phyloP scores from a whole-genome alignment of 2,888 invertebrate species.

The Apamea sordens region DNA sequence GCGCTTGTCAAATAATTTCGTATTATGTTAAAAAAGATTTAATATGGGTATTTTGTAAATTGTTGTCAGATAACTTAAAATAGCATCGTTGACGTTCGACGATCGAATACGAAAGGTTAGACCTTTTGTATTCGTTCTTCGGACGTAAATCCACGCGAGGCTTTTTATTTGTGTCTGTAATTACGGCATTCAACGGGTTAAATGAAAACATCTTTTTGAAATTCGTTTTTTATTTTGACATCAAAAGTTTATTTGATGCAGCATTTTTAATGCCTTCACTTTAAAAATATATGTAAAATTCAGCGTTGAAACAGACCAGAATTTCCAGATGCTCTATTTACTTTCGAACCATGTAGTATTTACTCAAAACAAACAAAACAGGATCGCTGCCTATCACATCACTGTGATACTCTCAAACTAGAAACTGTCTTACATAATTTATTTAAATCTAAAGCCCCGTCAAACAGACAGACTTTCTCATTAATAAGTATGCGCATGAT shows the following conservation, averaged over 20 bases:
- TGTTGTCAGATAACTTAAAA: not conserved
- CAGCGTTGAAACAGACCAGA: not conserved
- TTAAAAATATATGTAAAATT: not conserved
- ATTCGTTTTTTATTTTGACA: not conserved
- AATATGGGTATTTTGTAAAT: not conserved
- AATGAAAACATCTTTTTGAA: not conserved
- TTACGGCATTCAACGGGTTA: too few relatives aligned
- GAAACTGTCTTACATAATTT: not conserved
- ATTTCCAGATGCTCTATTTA: not conserved
- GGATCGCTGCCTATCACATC: not conserved
- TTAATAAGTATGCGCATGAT: conserved; percentile 69
- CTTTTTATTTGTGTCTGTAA: too few relatives aligned
- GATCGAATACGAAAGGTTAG: too few relatives aligned
- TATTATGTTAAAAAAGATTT: too few relatives aligned
- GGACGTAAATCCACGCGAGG: too few relatives aligned
- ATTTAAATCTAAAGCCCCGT: conserved; percentile 19
- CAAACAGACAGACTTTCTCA: conserved; percentile 56
- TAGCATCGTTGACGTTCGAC: too few relatives aligned
- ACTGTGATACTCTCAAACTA: conserved; percentile 1
- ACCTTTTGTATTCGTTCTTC: too few relatives aligned
- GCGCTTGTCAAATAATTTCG: not conserved
- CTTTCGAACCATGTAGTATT: conserved; percentile 6
- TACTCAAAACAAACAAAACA: conserved; percentile 12
- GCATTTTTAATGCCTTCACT: not conserved
- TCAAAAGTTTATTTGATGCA: not conserved